Evolutionary conservation across 2,113 vertebrate species (phyloP), one percentile per base, ranked within the genome.

Genomic region (Tupaia chinensis): DNA sequence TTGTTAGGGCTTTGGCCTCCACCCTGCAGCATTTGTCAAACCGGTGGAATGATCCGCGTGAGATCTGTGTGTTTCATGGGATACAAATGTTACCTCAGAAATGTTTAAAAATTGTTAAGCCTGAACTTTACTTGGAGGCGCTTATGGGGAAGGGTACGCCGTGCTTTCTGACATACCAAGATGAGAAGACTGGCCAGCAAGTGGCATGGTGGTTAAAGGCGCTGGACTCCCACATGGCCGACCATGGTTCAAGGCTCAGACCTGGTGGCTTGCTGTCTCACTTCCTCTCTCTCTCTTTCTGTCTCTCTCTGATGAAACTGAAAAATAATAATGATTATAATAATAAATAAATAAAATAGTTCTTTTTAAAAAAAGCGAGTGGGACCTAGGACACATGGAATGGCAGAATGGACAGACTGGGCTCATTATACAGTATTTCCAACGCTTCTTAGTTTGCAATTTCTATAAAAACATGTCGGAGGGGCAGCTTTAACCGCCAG

Each of bases 361-460:
- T 44, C 44, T 44, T 44, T 44, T 44, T 44, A 44, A 44, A 44
- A 44, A 44, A 44, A 44, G 44, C 3, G 44, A 44, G 5, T 44
- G 44, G 44, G 44, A 44, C 44, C 44, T 44, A 54, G n/a, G 25
- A 14, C 2, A 3, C 73, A 58, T 53, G 22, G 44, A 81, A 54
- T n/a, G 9, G n/a, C 12, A 27, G 29, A 53, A 68, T 63, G 23
- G 63, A 58, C 78, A 13, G 34, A 27, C 34, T 23, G 23, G 1
- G 11, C 65, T 80, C n/a, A 22, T 13, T 19, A 34, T 19, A 15
- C 16, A 27, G 12, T 66, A 79, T 29, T 70, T 70, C 16, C 61
- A 65, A 78, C 13, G 93, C 78, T 32, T 81, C 58, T 78, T 44
- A 29, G 86, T 83, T 61, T 44, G 83, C 91, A 72, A 86, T 73